Evolutionary conservation across 64 coral and sea anemone species (phyloP).

Genomic region (Cladopsammia gracilis): DNA sequence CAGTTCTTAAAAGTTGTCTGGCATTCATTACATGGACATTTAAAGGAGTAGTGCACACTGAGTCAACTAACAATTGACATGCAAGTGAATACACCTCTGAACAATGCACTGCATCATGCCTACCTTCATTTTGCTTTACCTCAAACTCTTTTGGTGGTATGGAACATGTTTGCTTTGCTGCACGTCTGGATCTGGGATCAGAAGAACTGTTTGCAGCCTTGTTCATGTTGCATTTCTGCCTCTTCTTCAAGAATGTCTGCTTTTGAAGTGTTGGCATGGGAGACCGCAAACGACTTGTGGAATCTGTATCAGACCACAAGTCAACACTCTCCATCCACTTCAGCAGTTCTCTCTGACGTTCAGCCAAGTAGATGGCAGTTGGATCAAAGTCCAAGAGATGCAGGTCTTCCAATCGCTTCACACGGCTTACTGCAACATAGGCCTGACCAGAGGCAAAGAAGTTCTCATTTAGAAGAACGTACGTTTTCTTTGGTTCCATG

Average conservation of each 20-base stretch:
- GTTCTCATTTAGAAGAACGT: neutral
- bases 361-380: too few relatives aligned
- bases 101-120: too few relatives aligned
- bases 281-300: too few relatives aligned
- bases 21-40: neutral
- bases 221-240: neutral
- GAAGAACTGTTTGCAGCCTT: neutral
- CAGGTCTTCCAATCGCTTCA: neutral
- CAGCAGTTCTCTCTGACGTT: neutral
- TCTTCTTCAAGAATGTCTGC: neutral
- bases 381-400: neutral
- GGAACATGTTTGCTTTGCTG: neutral
- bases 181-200: too few relatives aligned
- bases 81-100: too few relatives aligned
- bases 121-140: neutral
- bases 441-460: constrained; percentile 32
- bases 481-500: neutral
- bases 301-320: too few relatives aligned
- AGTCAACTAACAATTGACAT: neutral
- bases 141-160: neutral
- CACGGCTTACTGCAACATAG: constrained; percentile 14
- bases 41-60: neutral
- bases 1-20: neutral
- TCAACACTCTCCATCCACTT: neutral
- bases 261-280: too few relatives aligned